Evolutionary conservation across 2,797 vertebrate genomes (phyloP), one percentile per base, ranked within the genome.

Genomic region (Kryptolebias ocellatus): DNA sequence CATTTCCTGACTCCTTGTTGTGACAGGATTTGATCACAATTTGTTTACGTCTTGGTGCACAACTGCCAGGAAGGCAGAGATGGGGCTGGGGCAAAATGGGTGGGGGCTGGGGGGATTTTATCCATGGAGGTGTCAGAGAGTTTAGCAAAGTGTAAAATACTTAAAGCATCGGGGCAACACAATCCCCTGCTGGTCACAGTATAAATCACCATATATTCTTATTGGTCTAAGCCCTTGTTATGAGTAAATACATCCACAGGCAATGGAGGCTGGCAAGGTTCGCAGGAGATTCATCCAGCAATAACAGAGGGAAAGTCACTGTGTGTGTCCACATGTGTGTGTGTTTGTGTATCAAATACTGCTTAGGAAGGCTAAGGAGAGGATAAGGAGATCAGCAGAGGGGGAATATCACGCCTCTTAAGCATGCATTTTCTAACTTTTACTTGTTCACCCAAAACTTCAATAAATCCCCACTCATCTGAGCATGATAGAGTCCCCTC

Each of bases 151-250:
- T 94, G 91, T 92, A 89, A 93, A 93, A 92, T 90, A 79, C 85
- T 90, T 92, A 92, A 83, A 87, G 86, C 91, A 87, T 87, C 86
- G 83, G 83, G 79, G 88, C 86, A 90, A 90, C 91, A 93, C 89
- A 92, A 93, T 92, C 91, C 87, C 59, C 86, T 74, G 80, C 84
- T 90, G 91, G 85, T 91, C 86, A 84, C 90, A 80, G 91, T 91
- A 93, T 94, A 93, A 93, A 93, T 94, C 90, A 93, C 88, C 91
- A 93, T 93, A 92, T 88, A 90, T 91, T 92, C 91, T 91, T 89
- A 93, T 92, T 89, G 90, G 85, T 71, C 91, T 93, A 93, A 93
- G 90, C 90, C 90, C 91, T 93, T 92, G 91, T 94, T 93, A 93
- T 92, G 90, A 93, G 91, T 92, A 94, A 94, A 94, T 92, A 93